phyloP scores from a whole-genome alignment of 2,113 vertebrate genomes.

The Brachyhypopomus gauderio region DNA sequence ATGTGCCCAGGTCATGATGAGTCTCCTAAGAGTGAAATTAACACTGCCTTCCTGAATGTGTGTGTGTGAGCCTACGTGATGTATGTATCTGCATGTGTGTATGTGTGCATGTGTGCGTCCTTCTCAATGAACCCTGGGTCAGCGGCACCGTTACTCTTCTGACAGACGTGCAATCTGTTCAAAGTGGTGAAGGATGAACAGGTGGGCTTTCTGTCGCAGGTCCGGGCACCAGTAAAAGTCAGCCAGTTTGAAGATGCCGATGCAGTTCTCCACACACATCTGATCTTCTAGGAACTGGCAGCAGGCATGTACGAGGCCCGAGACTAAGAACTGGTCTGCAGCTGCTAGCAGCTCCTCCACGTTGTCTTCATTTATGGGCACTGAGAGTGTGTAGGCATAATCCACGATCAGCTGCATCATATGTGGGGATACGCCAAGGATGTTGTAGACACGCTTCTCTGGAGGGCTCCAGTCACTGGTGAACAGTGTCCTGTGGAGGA shows the following conservation, averaged over 20 bases:
- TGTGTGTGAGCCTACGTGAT: too few relatives aligned
- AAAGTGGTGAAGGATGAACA: slow-evolving; percentile 80
- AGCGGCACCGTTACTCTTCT: slow-evolving; percentile 75
- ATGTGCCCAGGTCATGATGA: too few relatives aligned
- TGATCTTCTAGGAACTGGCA: slow-evolving; percentile 74
- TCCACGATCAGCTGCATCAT: slow-evolving; percentile 81
- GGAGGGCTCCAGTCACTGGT: slow-evolving; percentile 71
- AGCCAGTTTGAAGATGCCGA: slow-evolving; percentile 78
- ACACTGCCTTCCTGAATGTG: too few relatives aligned
- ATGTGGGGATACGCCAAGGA: slow-evolving; percentile 72
- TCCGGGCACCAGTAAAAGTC: slow-evolving; percentile 67
- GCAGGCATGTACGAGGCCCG: slow-evolving; percentile 72
- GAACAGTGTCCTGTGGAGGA: slow-evolving; percentile 65
- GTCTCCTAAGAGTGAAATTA: too few relatives aligned
- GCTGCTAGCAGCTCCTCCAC: slow-evolving; percentile 71
- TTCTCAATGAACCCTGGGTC: slow-evolving; percentile 76
- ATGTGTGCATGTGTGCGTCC: too few relatives aligned
- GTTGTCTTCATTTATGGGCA: slow-evolving; percentile 71
- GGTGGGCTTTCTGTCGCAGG: slow-evolving; percentile 70
- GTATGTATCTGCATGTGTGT: too few relatives aligned
- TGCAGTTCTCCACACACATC: slow-evolving; percentile 77
- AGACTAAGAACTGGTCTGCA: slow-evolving; percentile 77
- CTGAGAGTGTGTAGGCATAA: slow-evolving; percentile 75
- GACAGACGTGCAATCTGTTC: slow-evolving; percentile 73
- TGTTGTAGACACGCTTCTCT: slow-evolving; percentile 72